These are phyloP conservation scores for Holcopasites calliopsidis DNA, from an alignment of 1,140 invertebrate species.

Conservation along the genomic window DNA sequence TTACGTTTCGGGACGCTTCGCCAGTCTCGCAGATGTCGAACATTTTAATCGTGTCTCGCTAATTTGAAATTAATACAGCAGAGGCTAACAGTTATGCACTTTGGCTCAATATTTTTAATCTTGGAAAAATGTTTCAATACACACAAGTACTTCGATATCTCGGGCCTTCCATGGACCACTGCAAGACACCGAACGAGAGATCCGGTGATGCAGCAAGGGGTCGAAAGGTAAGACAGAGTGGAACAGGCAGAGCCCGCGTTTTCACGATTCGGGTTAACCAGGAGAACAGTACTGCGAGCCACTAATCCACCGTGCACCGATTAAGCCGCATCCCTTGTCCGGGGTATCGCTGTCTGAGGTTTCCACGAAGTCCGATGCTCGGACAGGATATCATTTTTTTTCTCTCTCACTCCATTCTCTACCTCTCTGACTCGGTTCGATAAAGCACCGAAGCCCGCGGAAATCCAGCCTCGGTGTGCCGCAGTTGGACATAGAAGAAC, in stretches of 20 bases:
- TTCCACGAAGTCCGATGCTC: conserved; percentile 15
- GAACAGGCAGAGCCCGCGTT: background rate
- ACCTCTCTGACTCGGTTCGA: conserved; percentile 56
- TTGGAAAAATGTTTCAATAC: too few species aligned
- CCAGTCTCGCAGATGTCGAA: too few species aligned
- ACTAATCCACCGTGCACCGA: conserved; percentile 32
- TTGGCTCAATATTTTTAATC: too few species aligned
- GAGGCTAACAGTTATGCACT: too few species aligned
- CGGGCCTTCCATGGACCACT: background rate
- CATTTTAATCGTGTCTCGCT: too few species aligned
- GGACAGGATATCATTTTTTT: conserved; percentile 45
- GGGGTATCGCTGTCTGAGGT: conserved; percentile 3
- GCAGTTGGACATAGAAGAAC: conserved; percentile 17
- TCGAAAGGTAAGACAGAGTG: background rate
- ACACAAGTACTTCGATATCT: too few species aligned
- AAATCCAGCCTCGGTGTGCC: conserved; percentile 35
- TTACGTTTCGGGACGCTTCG: too few species aligned
- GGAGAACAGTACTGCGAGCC: background rate
- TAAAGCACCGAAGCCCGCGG: conserved; percentile 59
- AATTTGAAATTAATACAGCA: too few species aligned
- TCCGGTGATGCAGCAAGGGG: background rate
- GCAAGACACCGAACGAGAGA: background rate
- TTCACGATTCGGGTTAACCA: conserved; percentile 30
- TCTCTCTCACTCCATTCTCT: conserved; percentile 15
- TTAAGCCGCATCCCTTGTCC: conserved; percentile 40